Conservation (phyloP, 1,140 invertebrate genomes). For the Protaetia brevitarsis region DNA sequence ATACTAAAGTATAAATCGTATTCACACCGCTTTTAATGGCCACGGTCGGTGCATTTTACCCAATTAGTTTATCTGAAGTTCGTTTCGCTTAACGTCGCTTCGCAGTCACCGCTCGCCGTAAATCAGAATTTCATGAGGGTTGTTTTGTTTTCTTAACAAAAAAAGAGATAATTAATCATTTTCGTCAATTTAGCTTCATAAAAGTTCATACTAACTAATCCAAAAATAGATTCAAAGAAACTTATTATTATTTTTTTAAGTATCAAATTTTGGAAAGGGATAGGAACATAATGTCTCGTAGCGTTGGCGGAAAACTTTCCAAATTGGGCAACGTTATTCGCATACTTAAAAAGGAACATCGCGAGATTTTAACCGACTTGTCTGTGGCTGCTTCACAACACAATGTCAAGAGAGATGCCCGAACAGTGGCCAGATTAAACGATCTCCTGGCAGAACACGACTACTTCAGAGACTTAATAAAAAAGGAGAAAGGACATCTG, state of each 20-base stretch:
- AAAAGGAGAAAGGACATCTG: background rate
- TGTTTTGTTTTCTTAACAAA: too few relatives aligned
- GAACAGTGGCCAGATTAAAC: background rate
- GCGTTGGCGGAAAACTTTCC: background rate
- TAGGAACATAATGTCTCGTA: constrained; percentile 1
- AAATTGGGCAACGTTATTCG: constrained; percentile 18
- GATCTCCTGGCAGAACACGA: constrained; percentile 2
- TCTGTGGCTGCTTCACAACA: constrained; percentile 7
- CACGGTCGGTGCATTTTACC: too few relatives aligned
- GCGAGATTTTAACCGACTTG: constrained; percentile 1
- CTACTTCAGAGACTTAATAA: constrained; percentile 13
- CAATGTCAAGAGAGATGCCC: background rate
- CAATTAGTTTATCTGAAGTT: too few relatives aligned
- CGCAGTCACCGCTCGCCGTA: too few relatives aligned
- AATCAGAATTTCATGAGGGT: too few relatives aligned
- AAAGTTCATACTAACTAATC: too few relatives aligned
- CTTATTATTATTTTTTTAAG: background rate
- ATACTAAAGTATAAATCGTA: too few relatives aligned
- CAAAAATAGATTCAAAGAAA: too few relatives aligned
- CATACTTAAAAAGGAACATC: constrained; percentile 11
- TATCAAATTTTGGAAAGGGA: constrained; percentile 23
- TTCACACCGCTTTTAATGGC: too few relatives aligned
- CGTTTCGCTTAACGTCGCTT: too few relatives aligned
- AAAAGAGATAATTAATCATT: too few relatives aligned
- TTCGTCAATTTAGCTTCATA: too few relatives aligned